These are phyloP conservation scores for Mastomys coucha DNA, from an alignment of 2,113 vertebrate species.

Conservation along the genomic window DNA sequence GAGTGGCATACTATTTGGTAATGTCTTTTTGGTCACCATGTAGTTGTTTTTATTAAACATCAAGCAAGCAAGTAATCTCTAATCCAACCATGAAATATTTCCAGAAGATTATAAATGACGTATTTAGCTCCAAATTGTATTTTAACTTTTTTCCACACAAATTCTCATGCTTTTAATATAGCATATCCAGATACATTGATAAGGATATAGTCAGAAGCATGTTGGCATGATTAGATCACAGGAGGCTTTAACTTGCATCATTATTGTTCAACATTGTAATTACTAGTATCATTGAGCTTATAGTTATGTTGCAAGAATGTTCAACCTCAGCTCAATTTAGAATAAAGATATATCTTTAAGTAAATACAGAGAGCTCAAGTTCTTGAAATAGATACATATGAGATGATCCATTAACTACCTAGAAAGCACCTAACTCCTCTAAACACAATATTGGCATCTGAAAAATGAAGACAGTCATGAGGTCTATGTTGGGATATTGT, in stretches of 20 bases:
- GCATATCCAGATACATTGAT: neutral
- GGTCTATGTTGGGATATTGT: no score
- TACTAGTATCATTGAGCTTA: no score
- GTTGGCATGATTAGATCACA: neutral
- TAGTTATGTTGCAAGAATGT: rapidly evolving
- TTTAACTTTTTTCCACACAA: neutral
- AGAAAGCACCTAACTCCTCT: neutral
- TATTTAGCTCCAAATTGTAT: neutral
- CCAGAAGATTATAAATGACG: neutral
- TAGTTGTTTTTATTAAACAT: neutral
- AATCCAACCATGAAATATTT: neutral
- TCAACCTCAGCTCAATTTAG: rapidly evolving
- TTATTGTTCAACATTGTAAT: neutral
- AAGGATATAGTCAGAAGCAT: neutral
- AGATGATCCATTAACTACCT: rapidly evolving
- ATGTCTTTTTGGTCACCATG: neutral
- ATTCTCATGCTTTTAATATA: neutral
- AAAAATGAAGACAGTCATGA: neutral
- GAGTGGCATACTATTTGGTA: rapidly evolving
- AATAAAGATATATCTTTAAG: neutral
- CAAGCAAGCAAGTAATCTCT: neutral
- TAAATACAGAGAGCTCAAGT: neutral
- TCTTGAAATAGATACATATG: rapidly evolving
- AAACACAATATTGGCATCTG: neutral
- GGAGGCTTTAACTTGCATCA: neutral